Base-by-base conservation (phyloP, 1,140 invertebrate genomes). In the Tigriopus japonicus region DNA sequence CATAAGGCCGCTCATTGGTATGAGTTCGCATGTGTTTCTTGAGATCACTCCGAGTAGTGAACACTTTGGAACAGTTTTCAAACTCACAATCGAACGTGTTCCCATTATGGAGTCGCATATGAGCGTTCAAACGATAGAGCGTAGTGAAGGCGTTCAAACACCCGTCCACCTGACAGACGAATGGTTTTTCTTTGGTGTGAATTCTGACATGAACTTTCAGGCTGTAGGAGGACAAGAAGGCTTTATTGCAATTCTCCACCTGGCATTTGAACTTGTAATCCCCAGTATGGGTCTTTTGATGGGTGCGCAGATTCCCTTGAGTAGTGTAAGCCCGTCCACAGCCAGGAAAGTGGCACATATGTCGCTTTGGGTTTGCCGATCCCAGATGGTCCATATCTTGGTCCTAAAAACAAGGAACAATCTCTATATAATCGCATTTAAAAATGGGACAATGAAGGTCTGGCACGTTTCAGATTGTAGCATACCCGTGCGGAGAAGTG, bases 141-240 rank as follows among this genome's bases (percentile, higher is more conserved):
- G 90, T 96, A 71, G 90, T 95, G 73, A 94, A 95, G 53, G 88
- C 85, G 73, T 93, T 93, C 67, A 84, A 81, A 76, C 92, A 96
- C 28, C 28, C 28, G 28, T 35, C 28, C n/a, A 71, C 74, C 35
- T 62, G 64, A 13, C 77, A 79, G 54, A 70, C 69, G 66, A 74
- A 76, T 0, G 67, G 67, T 77, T 90, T 92, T 53, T 91, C 82
- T 75, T 94, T 92, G 0, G 91, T 94, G 73, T 96, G 92, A 58
- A 94, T 89, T 66, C 91, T 76, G 60, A 91, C 81, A 72, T 95
- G 92, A 65, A 95, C 91, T 75, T 93, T 93, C 60, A 95, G 74
- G 73, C 87, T 91, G 74, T 94, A 94, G 40, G 85, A 94, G 12
- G 90, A 94, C 21, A 95, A 76, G 75, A 95, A 96, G 55, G 86